Conservation (phyloP, 2,797 vertebrate species). For the Syngnathus rostellatus region DNA sequence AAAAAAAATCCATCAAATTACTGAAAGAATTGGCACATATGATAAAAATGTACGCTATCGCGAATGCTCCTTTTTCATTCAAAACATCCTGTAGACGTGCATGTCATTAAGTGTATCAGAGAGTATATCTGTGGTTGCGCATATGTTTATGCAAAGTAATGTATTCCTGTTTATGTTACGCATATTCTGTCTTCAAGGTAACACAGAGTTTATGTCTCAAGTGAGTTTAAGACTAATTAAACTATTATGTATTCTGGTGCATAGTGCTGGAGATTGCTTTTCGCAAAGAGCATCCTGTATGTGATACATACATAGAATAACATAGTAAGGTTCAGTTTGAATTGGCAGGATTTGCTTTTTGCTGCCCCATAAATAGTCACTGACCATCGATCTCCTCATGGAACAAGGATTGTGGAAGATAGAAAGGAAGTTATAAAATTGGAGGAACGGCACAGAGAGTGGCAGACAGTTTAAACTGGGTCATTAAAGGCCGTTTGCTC, state of each 20-base stretch:
- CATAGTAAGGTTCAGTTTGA: constrained; percentile 6
- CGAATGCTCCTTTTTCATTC: background rate
- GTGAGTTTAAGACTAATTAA: constrained; percentile 27
- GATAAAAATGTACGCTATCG: background rate
- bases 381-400: constrained; percentile 44
- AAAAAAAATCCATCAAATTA: no score
- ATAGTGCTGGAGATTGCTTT: background rate
- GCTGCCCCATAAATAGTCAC: constrained; percentile 29
- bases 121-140: constrained; percentile 9
- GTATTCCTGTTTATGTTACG: constrained; percentile 27
- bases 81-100: background rate
- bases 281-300: constrained; percentile 1
- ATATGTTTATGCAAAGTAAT: constrained; percentile 16
- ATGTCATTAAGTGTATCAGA: background rate
- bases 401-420: constrained; percentile 29
- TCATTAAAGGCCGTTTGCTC: constrained; percentile 63
- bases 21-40: background rate
- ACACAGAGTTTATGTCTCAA: constrained; percentile 28
- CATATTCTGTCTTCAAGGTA: constrained; percentile 13
- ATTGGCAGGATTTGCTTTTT: constrained; percentile 20
- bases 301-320: constrained; percentile 10
- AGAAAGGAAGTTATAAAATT: constrained; percentile 42
- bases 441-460: constrained; percentile 36
- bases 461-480: constrained; percentile 56
- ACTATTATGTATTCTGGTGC: constrained; percentile 2